phyloP scores from a whole-genome alignment of 2,797 vertebrate genomes.

The Rhinophrynus dorsalis region DNA sequence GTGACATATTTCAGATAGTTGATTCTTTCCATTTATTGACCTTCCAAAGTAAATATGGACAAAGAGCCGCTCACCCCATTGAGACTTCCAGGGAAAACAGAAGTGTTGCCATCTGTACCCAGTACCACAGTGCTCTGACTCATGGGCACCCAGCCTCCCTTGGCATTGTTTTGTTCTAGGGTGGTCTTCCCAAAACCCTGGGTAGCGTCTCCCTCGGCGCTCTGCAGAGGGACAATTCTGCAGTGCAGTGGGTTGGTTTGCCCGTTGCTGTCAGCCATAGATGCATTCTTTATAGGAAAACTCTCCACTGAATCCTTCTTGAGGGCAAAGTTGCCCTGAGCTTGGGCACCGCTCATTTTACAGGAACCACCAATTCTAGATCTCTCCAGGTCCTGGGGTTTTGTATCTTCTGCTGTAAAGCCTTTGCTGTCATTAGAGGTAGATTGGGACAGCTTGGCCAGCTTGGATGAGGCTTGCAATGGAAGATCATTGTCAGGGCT shows the following conservation, averaged over 20 bases:
- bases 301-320: conserved; percentile 71
- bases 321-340: conserved; percentile 65
- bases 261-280: conserved; percentile 50
- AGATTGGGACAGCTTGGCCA: conserved; percentile 60
- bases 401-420: conserved; percentile 70
- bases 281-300: conserved; percentile 53
- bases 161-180: conserved; percentile 80
- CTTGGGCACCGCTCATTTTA: conserved; percentile 69
- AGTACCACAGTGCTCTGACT: conserved; percentile 93
- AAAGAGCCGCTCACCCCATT: conserved; percentile 74
- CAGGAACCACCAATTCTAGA: conserved; percentile 83
- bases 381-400: conserved; percentile 73
- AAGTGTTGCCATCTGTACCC: conserved; percentile 90
- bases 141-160: conserved; percentile 83
- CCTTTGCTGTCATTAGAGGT: conserved; percentile 73
- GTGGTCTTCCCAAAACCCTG: conserved; percentile 73
- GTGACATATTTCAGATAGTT: too few relatives aligned
- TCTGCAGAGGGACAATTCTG: conserved; percentile 75
- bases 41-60: too few relatives aligned
- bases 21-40: too few relatives aligned
- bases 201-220: conserved; percentile 59
- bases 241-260: conserved; percentile 63
- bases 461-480: conserved; percentile 56
- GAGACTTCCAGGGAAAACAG: conserved; percentile 80
- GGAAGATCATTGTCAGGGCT: conserved; percentile 71